Base-by-base conservation (phyloP, 2,113 vertebrate genomes). In the Cyprinus carpio region DNA sequence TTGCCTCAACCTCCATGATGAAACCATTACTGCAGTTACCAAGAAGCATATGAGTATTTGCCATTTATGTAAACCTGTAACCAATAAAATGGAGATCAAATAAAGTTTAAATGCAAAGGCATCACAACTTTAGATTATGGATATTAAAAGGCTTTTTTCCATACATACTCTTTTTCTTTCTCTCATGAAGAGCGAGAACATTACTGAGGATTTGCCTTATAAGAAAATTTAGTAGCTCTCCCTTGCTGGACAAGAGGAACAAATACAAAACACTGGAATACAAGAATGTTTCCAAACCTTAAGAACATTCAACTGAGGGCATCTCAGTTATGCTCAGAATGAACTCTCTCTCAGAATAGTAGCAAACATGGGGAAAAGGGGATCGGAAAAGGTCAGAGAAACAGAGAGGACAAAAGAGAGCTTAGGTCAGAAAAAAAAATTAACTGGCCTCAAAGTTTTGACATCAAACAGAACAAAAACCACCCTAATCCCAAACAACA, bases 371-470 rank as follows among this genome's bases (percentile, higher is more conserved):
- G 0, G 20, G 18, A 43, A 43, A 51, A 60, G 25, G 58, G 54
- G 69, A 76, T 65, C 9, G n/a, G 76, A 67, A 77, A 84, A 81
- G 76, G 67, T 86, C 77, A 84, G 62, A 54, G 71, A 76, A 64
- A 84, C 43, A 81, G 31, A 69, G 67, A 79, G 60, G 40, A 9
- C 31, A 37, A 25, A 75, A 49, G 25, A 40, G 4, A 62, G 31
- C 49, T 54, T 23, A 37, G 20, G 18, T 51, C 75, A 84, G 83
- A 11, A 34, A 29, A 37, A 49, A 31, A 15, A 13, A 10, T 43
- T 29, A 83, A 60, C 67, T 43, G n/a, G 69, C 81, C 20, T 72
- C 34, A 83, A 72, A 54, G 62, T 31, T 62, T 58, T 54, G 18
- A 56, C 71, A 62, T 75, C 69, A 60, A 60, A 75, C 25, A 7